Conservation (phyloP, 2,797 vertebrate species). For the Synanceia verrucosa region DNA sequence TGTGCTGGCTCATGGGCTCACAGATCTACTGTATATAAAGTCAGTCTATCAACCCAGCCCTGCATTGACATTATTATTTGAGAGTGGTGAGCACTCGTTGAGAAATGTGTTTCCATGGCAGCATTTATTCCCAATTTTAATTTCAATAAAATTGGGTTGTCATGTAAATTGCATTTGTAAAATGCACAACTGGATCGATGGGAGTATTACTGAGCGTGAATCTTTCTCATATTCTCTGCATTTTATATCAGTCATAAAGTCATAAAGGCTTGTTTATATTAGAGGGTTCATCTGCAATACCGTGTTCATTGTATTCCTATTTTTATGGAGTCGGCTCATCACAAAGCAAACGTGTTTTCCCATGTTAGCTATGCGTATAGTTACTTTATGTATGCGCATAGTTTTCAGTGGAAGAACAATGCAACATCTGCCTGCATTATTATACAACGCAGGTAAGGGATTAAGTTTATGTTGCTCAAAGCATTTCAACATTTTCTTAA, state of each 20-base stretch:
- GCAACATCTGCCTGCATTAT: neutral
- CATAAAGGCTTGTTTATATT: neutral
- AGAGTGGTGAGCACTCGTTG: conserved; percentile 1
- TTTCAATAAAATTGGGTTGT: neutral
- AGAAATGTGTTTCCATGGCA: conserved; percentile 20
- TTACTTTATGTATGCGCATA: too few relatives aligned
- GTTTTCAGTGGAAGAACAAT: too few relatives aligned
- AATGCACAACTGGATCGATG: neutral
- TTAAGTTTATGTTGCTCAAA: neutral
- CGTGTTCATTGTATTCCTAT: neutral
- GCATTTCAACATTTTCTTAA: neutral
- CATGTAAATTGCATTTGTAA: neutral
- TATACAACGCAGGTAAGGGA: neutral
- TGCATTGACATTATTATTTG: neutral
- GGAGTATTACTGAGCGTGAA: neutral
- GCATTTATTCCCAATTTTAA: conserved; percentile 4
- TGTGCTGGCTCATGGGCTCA: neutral
- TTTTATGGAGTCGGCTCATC: neutral
- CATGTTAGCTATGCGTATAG: too few relatives aligned
- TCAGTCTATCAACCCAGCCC: conserved; percentile 7
- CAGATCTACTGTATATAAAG: conserved; percentile 5
- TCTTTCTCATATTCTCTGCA: neutral
- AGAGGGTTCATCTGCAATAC: neutral
- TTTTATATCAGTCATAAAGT: neutral
- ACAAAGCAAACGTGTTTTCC: neutral